Conservation (phyloP, 1,140 invertebrate species). For the Drosophila navojoa region DNA sequence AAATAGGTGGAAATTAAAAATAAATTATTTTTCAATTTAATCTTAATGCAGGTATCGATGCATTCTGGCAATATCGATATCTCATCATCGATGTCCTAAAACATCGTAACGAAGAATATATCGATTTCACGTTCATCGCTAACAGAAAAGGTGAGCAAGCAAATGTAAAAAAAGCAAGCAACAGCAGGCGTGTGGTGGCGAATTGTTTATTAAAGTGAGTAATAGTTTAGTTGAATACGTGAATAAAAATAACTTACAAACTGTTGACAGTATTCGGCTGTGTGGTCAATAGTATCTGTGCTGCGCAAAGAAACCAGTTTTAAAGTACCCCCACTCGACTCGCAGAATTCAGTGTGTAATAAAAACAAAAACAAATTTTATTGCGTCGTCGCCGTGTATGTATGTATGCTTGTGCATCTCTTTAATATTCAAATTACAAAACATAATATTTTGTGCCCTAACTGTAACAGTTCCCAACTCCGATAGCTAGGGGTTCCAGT, state of each 20-base stretch:
- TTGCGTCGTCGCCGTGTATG: conserved; percentile 36
- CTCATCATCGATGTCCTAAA: not conserved
- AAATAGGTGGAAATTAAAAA: too few species aligned
- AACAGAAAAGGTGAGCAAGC: conserved; percentile 25
- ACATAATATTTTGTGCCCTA: conserved; percentile 11
- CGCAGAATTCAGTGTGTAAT: conserved; percentile 53
- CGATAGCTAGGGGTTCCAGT: conserved; percentile 2
- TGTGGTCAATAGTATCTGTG: conserved; percentile 4
- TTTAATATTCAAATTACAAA: conserved; percentile 33
- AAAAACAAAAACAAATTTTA: conserved; percentile 67
- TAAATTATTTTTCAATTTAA: too few species aligned
- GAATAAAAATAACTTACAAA: conserved; percentile 11
- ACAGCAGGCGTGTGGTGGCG: conserved; percentile 28
- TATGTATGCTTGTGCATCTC: conserved; percentile 3
- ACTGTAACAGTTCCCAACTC: conserved; percentile 9
- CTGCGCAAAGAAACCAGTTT: conserved; percentile 57
- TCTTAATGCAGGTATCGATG: too few species aligned
- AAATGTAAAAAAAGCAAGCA: conserved; percentile 49
- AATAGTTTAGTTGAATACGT: conserved; percentile 29
- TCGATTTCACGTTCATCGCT: conserved; percentile 16
- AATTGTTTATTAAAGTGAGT: conserved; percentile 68
- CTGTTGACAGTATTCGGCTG: conserved; percentile 28
- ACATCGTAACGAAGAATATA: not conserved
- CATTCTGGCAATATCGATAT: not conserved
- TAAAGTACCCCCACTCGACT: conserved; percentile 18